Evolutionary conservation across 2,888 invertebrate genomes (phyloP), one percentile per base, ranked within the genome.

Genomic region (Entomobrya multifasciata): DNA sequence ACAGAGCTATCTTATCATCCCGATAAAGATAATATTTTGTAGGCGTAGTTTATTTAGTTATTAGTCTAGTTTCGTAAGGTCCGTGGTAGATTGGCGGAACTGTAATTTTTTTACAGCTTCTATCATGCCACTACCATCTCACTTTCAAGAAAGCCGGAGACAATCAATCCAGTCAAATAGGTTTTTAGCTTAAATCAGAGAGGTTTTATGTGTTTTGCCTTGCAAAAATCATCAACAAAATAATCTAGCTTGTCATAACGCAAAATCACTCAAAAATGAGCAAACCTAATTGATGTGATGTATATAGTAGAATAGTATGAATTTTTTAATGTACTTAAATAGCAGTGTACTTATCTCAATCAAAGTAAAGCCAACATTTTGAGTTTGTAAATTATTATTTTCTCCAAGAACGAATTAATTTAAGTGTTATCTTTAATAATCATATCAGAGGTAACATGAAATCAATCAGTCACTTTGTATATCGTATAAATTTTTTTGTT

Each of bases 81-180:
- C 4, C 22, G 6, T 67, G 67, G 67, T 67, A 67, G 47, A 22
- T 4, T 67, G 67, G 67, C 47, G 44, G 47, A 67, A 22, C 22
- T 67, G 67, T 67, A 11, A 15, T 0, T 41, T 27, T 20, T 41
- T 15, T 44, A 47, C 67, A 67, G 36, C 60, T 25, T 13, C 25
- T 47, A 57, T 52, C 52, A 57, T 49, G 70, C 60, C 78, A 72
- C 65, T 49, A 30, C 30, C 44, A 67, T 47, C 62, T 77, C 62
- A 78, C 49, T 57, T 82, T 74, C 77, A 87, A 88, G 85, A 80
- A 88, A 85, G 88, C 87, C 87, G 87, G 81, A 79, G 89, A 89
- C 89, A 89, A 89, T 89, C 89, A 89, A 85, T 87, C 86, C 88
- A 88, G 80, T 87, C 89, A 80, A 81, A 57, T 79, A 52, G 86